A percentile compares a stretch with the other conserved stretches of the same genome.
Conservation (phyloP, 2,888 invertebrate species). For the Sipha maydis region DNA sequence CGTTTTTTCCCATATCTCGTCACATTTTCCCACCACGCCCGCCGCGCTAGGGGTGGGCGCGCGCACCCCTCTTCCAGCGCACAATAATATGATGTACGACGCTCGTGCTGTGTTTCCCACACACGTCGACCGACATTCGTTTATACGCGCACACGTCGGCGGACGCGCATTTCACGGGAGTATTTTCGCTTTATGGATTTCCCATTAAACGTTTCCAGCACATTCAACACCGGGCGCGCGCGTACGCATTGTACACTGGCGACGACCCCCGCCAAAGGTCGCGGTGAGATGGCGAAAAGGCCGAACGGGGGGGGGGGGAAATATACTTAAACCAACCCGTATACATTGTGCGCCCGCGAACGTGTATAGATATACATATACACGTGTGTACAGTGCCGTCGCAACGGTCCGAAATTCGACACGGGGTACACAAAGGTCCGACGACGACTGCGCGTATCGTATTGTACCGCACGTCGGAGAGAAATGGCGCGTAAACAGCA, state of each 20-base stretch:
- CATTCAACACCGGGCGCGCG: slow-evolving; percentile 20
- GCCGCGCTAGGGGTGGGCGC: background rate
- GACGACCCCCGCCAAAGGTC: slow-evolving; percentile 1
- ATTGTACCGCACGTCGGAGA: background rate
- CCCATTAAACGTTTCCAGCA: slow-evolving; percentile 45
- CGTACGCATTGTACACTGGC: background rate
- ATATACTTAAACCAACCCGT: no score
- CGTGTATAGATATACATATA: no score
- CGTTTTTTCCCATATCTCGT: background rate
- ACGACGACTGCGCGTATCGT: background rate
- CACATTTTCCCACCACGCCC: slow-evolving; percentile 40
- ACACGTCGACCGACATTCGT: background rate
- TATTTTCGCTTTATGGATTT: slow-evolving; percentile 41
- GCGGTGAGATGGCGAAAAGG: background rate
- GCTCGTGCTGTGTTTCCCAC: background rate
- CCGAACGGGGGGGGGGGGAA: background rate
- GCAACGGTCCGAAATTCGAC: background rate
- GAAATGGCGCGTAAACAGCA: slow-evolving; percentile 48
- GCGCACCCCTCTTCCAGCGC: no score
- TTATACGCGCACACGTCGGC: background rate
- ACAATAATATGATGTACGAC: background rate
- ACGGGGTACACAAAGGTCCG: slow-evolving; percentile 29
- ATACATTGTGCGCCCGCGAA: no score
- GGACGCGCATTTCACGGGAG: background rate
- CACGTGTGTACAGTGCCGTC: no score